phyloP scores from a whole-genome alignment of 1,140 invertebrate species.

The Gryllus bimaculatus region DNA sequence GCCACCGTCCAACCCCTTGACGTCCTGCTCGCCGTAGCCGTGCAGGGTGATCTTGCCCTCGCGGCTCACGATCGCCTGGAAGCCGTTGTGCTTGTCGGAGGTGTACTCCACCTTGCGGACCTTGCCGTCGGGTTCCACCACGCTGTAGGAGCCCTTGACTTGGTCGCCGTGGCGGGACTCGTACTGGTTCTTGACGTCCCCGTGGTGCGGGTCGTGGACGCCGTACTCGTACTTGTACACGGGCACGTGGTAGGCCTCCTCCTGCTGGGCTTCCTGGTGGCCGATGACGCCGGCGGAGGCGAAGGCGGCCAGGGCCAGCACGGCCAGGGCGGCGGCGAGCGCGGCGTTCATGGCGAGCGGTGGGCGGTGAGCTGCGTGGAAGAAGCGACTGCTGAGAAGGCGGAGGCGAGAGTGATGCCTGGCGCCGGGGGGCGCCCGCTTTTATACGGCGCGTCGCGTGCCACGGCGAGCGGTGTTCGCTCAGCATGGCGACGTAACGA shows the following conservation, averaged over 20 bases:
- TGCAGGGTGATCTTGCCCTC: conserved; percentile 20
- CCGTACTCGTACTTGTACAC: conserved; percentile 24
- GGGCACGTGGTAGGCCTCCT: neutral
- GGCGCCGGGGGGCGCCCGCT: neutral
- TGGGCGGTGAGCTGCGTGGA: neutral
- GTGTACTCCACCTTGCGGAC: conserved; percentile 26
- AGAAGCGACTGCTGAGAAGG: neutral
- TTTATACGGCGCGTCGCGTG: neutral
- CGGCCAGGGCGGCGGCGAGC: neutral
- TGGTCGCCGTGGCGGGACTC: conserved; percentile 25
- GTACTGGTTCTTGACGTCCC: conserved; percentile 26
- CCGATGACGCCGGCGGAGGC: neutral
- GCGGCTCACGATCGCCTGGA: conserved; percentile 24
- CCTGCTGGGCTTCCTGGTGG: neutral
- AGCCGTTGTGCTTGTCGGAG: conserved; percentile 25
- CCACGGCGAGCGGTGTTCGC: neutral
- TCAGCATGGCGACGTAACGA: neutral
- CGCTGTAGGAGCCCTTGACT: conserved; percentile 25
- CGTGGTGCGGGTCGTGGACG: conserved; percentile 23
- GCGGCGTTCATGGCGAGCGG: neutral
- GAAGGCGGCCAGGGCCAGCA: neutral
- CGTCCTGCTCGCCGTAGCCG: conserved; percentile 12
- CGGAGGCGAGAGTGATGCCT: neutral
- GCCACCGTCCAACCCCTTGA: neutral
- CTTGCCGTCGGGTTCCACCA: conserved; percentile 27